Base-by-base conservation (phyloP, 2,113 vertebrate genomes). In the Corydoras sp. region DNA sequence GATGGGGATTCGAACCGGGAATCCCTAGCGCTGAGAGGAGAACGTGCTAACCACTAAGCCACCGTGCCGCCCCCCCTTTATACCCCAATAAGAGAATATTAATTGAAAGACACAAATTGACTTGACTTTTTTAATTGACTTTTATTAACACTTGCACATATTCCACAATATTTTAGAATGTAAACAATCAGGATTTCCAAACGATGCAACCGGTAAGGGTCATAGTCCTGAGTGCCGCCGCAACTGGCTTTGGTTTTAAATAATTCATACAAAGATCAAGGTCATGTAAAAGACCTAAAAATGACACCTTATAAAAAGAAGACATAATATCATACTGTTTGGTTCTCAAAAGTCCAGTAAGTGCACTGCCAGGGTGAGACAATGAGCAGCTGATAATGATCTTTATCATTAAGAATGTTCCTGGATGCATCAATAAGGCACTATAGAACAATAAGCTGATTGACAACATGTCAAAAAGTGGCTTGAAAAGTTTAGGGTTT, bases 51-150 rank as follows among this genome's bases (percentile, higher is more conserved):
- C 32, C 32, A 35, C 32, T 35, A 35, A 35, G 32, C 32, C 32
- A 3, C 32, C 3, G 32, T n/a, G n/a, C n/a, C n/a, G n/a, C n/a
- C n/a, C n/a, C n/a, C n/a, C n/a, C n/a, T n/a, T n/a, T n/a, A n/a
- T 6, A 35, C 32, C 32, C 3, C 32, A 35, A 32, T 72, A 65
- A 79, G 63, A 55, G 60, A 43, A 54, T 9, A 81, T 83, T 86
- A 84, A 87, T 84, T 84, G 85, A 84, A 80, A 86, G 11, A 83
- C 55, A 53, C 7, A 72, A 62, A 48, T 55, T 71, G 48, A 9
- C 69, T 68, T 65, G 14, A 10, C 29, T n/a, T n/a, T n/a, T n/a
- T n/a, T n/a, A n/a, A 12, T 50, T 29, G 24, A 64, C 15, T 54
- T 14, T 56, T 14, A 56, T 12, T 14, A 56, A 53, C 51, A 75